A percentile compares a stretch with the other conserved stretches of the same genome.
Conservation (phyloP, 2,797 vertebrate genomes). For the Microtus obscurus region DNA sequence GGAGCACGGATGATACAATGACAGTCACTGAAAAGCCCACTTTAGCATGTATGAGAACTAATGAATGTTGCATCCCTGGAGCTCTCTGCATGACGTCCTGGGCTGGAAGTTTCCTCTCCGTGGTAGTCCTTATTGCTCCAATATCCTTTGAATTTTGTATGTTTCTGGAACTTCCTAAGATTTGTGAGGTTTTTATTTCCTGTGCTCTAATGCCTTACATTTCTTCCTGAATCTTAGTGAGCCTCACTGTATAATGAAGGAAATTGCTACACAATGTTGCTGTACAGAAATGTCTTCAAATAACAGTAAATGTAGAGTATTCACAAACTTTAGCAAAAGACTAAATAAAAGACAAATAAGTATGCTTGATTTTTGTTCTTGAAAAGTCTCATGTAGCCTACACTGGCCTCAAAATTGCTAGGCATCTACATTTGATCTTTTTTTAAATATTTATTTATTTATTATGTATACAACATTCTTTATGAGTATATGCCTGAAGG, state of each 20-base stretch:
- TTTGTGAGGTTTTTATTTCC: background rate
- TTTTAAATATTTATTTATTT: too few species aligned
- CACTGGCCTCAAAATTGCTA: background rate
- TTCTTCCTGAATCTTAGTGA: background rate
- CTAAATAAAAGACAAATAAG: background rate
- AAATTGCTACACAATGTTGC: background rate
- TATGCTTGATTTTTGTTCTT: background rate
- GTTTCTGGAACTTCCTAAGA: background rate
- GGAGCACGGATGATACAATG: background rate
- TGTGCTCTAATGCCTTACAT: background rate
- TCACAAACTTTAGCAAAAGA: background rate
- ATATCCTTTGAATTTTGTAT: background rate
- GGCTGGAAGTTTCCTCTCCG: background rate
- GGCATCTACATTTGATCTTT: background rate
- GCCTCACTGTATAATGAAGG: background rate
- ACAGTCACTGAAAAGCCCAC: background rate
- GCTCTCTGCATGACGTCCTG: background rate
- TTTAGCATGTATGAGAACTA: background rate
- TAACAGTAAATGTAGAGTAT: background rate
- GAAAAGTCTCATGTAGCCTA: background rate
- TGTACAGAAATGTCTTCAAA: slow-evolving; percentile 33
- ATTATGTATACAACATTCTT: too few species aligned
- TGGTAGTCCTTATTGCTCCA: background rate
- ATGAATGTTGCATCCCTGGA: background rate
- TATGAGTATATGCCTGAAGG: too few species aligned